phyloP scores from a whole-genome alignment of 1,140 invertebrate species.

The Drosophila kepulauana region DNA sequence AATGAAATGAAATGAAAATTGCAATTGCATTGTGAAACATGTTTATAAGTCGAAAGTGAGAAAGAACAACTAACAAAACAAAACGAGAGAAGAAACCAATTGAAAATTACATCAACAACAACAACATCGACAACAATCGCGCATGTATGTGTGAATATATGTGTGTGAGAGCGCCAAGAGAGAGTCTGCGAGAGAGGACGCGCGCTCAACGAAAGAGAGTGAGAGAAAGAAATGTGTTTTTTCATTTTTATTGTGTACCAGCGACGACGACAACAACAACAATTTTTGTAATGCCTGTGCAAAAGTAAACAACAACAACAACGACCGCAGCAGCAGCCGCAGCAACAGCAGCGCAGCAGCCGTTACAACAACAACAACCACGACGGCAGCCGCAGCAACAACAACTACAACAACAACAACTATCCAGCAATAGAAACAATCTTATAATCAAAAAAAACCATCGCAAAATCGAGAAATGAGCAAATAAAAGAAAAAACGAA shows the following conservation, averaged over 20 bases:
- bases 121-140: conserved; percentile 56
- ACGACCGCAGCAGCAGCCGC: conserved; percentile 14
- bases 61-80: conserved; percentile 61
- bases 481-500: conserved; percentile 79
- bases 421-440: conserved; percentile 63
- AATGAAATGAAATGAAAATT: conserved; percentile 73
- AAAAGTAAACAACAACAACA: conserved; percentile 33
- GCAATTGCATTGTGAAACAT: conserved; percentile 85
- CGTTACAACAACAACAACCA: conserved; percentile 51
- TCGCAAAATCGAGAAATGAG: conserved; percentile 76
- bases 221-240: conserved; percentile 62
- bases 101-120: conserved; percentile 48
- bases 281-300: conserved; percentile 49
- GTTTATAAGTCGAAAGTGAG: conserved; percentile 77
- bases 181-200: conserved; percentile 20
- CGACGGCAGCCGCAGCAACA: conserved; percentile 34
- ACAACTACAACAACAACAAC: conserved; percentile 48
- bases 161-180: conserved; percentile 73
- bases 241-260: conserved; percentile 72
- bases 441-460: conserved; percentile 82
- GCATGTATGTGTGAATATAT: conserved; percentile 57
- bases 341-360: conserved; percentile 42
- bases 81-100: conserved; percentile 27
- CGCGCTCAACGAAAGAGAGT: conserved; percentile 16
- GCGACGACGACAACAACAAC: conserved; percentile 22